Percentiles rank a stretch among this genome's conserved stretches.
Evolutionary conservation across 2,113 vertebrate species (phyloP).

Genomic region (Ia io): DNA sequence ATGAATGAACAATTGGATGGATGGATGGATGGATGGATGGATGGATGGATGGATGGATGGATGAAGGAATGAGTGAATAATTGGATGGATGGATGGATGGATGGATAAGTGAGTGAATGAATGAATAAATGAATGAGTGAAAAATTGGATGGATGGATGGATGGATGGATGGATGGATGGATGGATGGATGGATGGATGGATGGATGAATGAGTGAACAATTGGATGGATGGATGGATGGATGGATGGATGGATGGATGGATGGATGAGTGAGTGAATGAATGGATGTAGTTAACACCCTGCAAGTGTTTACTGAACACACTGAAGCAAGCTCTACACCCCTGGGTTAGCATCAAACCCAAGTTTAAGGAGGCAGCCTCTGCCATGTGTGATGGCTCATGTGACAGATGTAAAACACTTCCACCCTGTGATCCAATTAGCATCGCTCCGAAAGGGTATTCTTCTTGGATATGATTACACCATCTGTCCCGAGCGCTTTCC

Average conservation of each 20-base stretch:
- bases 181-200: neutral
- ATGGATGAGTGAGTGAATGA: no score
- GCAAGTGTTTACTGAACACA: conserved; percentile 22
- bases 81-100: no score
- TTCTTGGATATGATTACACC: conserved; percentile 67
- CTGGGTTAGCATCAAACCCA: conserved; percentile 15
- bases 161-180: neutral
- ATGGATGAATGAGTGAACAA: neutral
- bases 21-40: no score
- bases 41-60: no score
- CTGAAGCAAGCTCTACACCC: neutral
- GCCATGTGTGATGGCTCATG: neutral
- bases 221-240: no score
- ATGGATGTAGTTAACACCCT: neutral
- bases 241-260: neutral
- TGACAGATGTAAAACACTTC: conserved; percentile 61
- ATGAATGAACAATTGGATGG: neutral
- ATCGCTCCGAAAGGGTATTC: conserved; percentile 66
- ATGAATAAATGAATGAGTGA: neutral
- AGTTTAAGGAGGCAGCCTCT: conserved; percentile 35
- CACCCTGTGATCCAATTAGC: conserved; percentile 63
- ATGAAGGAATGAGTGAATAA: neutral
- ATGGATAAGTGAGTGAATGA: no score
- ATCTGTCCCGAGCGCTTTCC: conserved; percentile 64
- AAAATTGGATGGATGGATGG: no score